Percentiles rank a stretch among this genome's conserved stretches.
phyloP scores from a whole-genome alignment of 2,797 vertebrate genomes.

The Platalea minor region DNA sequence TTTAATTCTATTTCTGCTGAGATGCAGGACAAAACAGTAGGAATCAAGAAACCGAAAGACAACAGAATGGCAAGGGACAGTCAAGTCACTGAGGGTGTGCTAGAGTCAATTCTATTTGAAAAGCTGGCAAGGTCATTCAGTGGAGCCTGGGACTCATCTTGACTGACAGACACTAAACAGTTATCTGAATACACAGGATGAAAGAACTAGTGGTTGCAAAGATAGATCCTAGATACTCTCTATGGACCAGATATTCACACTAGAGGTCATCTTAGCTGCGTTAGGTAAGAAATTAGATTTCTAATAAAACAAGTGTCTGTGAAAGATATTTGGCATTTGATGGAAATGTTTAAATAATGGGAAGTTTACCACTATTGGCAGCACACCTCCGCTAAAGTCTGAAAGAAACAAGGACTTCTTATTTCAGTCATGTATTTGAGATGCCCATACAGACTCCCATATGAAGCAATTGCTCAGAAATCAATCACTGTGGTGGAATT shows the following conservation, averaged over 20 bases:
- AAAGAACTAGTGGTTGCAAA: background rate
- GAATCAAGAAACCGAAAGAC: background rate
- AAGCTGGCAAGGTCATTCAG: background rate
- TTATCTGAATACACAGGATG: background rate
- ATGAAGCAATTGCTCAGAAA: background rate
- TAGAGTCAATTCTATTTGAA: background rate
- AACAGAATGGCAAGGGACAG: background rate
- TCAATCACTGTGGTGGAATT: background rate
- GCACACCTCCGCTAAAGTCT: background rate
- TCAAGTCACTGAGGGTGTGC: background rate
- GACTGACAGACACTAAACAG: background rate
- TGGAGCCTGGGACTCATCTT: background rate
- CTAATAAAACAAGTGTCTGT: background rate
- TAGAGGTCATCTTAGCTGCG: background rate
- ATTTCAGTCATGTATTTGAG: background rate
- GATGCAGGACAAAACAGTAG: background rate
- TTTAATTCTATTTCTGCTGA: background rate
- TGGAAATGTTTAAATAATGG: background rate
- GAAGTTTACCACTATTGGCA: background rate
- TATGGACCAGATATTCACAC: background rate
- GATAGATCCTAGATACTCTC: too few relatives aligned
- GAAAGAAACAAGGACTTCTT: background rate
- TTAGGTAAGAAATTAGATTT: background rate
- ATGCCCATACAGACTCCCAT: background rate
- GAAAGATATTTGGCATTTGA: background rate